Conservation (phyloP, 2,113 vertebrate species). For the Phyllopteryx taeniolatus region DNA sequence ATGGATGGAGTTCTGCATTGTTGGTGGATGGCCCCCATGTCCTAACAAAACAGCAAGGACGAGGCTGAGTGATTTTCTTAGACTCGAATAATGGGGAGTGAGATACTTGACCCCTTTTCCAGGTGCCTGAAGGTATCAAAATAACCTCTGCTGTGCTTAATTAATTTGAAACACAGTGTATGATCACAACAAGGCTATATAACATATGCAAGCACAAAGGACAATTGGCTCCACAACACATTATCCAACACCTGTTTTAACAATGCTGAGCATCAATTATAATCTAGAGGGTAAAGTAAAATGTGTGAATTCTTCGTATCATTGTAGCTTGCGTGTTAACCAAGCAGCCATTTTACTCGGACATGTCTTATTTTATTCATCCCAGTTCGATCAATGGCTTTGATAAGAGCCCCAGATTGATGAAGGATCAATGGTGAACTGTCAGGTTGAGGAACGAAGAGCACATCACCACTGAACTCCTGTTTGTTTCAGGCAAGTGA, state of each 20-base stretch:
- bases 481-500: slow-evolving; percentile 20
- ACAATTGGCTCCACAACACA: background rate
- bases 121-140: background rate
- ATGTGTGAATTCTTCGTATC: slow-evolving; percentile 20
- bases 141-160: background rate
- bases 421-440: slow-evolving; percentile 61
- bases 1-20: background rate
- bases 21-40: background rate
- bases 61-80: background rate
- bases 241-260: background rate
- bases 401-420: slow-evolving; percentile 35
- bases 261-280: slow-evolving; percentile 2
- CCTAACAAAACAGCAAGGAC: background rate
- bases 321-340: slow-evolving; percentile 1
- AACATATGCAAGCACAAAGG: background rate
- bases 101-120: background rate
- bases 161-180: background rate
- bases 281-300: background rate
- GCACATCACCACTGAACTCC: slow-evolving; percentile 29
- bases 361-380: slow-evolving; percentile 30
- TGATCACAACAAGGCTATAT: slow-evolving; percentile 3
- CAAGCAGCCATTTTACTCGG: background rate
- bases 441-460: slow-evolving; percentile 62
- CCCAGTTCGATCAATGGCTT: slow-evolving; percentile 46
- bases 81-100: background rate